Evolutionary conservation across 2,797 vertebrate genomes (phyloP).

Genomic region (Hyperoplus immaculatus): DNA sequence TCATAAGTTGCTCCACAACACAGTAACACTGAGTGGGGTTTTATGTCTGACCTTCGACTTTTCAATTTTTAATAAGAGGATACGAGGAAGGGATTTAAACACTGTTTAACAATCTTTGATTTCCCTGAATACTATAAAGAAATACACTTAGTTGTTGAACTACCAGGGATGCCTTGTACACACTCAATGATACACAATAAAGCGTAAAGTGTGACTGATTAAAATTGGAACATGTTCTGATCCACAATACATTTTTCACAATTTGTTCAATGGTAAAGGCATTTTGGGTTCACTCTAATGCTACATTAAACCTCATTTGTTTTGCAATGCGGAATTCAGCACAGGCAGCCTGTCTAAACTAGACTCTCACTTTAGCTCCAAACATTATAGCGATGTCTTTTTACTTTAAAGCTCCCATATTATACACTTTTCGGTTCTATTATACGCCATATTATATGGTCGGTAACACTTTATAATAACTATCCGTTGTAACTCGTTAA

Average conservation of each 20-base stretch:
- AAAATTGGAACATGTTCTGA: neutral
- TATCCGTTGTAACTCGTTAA: too few species aligned
- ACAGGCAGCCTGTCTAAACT: neutral
- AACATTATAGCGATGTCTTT: neutral
- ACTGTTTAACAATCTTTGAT: constrained; percentile 3
- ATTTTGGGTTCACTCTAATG: neutral
- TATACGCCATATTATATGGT: too few species aligned
- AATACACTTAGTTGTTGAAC: constrained; percentile 19
- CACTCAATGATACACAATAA: neutral
- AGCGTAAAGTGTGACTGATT: neutral
- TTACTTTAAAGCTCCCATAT: neutral
- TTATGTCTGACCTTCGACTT: too few species aligned
- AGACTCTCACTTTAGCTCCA: neutral
- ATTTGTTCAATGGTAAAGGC: neutral
- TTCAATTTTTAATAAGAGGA: constrained; percentile 18
- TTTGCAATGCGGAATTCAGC: too few species aligned
- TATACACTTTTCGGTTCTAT: too few species aligned
- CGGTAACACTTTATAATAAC: too few species aligned
- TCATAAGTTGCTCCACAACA: constrained; percentile 54
- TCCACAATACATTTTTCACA: neutral
- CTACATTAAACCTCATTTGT: neutral
- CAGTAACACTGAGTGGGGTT: constrained; percentile 21
- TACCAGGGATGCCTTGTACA: neutral
- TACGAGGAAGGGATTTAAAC: constrained; percentile 12
- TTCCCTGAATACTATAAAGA: constrained; percentile 6